A percentile compares a stretch with the other conserved stretches of the same genome.
phyloP scores from a whole-genome alignment of 1,140 invertebrate genomes.

The Tribolium madens region DNA sequence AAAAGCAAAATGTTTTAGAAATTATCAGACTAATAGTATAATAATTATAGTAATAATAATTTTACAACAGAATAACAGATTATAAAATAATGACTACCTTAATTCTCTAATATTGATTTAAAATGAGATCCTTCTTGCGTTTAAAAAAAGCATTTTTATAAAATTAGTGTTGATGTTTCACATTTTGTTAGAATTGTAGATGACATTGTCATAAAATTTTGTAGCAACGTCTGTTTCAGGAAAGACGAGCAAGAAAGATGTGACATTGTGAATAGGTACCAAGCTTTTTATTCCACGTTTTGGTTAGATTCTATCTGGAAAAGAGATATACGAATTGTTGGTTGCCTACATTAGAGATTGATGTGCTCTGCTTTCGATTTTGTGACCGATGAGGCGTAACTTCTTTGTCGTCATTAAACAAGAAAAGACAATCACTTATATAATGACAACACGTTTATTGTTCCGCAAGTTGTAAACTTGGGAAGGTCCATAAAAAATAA shows the following conservation, averaged over 20 bases:
- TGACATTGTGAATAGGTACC: background rate
- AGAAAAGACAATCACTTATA: conserved; percentile 25
- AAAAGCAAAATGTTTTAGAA: too few relatives aligned
- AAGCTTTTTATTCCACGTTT: background rate
- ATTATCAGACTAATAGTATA: too few relatives aligned
- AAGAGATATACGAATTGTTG: background rate
- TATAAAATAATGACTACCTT: too few relatives aligned
- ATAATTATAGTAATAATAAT: too few relatives aligned
- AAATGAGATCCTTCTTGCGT: background rate
- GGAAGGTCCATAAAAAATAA: conserved; percentile 34
- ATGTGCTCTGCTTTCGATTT: background rate
- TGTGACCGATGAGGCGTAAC: background rate
- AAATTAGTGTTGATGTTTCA: background rate
- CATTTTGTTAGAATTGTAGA: background rate
- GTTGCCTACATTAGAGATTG: background rate
- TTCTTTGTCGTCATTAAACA: conserved; percentile 4
- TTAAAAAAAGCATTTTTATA: background rate
- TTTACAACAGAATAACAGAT: too few relatives aligned
- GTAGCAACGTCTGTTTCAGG: background rate
- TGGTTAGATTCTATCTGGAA: background rate
- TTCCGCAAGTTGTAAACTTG: conserved; percentile 19
- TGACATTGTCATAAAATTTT: background rate
- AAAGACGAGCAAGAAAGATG: background rate
- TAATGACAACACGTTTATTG: conserved; percentile 25
- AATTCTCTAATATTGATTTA: too few relatives aligned